Conservation (phyloP, 2,888 invertebrate species). For the Myathropa florea region DNA sequence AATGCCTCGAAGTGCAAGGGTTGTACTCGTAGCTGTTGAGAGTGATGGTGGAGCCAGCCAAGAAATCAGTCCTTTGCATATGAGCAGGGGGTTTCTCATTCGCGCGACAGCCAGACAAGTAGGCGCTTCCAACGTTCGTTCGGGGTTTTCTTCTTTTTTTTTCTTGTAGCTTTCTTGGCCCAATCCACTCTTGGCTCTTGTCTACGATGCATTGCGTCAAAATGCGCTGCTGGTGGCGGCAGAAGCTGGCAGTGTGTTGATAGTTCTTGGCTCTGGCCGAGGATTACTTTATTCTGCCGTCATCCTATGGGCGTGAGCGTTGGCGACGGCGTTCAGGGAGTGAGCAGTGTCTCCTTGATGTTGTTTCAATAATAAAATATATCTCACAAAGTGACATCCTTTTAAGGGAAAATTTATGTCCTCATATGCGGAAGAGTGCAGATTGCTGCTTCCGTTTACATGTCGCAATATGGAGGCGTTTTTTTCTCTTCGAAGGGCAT, state of each 20-base stretch:
- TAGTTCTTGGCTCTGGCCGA: constrained; percentile 65
- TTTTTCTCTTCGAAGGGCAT: background rate
- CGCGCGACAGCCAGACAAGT: constrained; percentile 58
- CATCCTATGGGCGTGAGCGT: background rate
- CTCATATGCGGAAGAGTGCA: constrained; percentile 65
- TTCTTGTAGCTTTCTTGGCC: constrained; percentile 48
- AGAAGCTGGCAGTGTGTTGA: constrained; percentile 1
- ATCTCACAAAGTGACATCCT: constrained; percentile 66
- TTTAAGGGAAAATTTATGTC: constrained; percentile 59
- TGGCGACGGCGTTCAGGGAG: background rate
- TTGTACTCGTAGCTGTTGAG: background rate
- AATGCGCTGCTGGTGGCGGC: constrained; percentile 53
- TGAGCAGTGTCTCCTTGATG: constrained; percentile 21
- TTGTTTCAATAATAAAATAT: constrained; percentile 65
- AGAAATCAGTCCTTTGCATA: constrained; percentile 35
- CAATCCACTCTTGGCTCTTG: constrained; percentile 63
- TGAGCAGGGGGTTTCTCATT: constrained; percentile 9
- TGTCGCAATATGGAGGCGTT: constrained; percentile 48
- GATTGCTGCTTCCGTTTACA: constrained; percentile 57
- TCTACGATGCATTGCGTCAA: constrained; percentile 70
- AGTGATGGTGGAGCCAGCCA: constrained; percentile 17
- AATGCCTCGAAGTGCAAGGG: background rate
- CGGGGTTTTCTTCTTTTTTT: background rate
- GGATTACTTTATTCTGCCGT: constrained; percentile 45
- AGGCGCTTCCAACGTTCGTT: constrained; percentile 49